Base-by-base conservation (phyloP, 2,888 invertebrate genomes). In the Formica aserva region DNA sequence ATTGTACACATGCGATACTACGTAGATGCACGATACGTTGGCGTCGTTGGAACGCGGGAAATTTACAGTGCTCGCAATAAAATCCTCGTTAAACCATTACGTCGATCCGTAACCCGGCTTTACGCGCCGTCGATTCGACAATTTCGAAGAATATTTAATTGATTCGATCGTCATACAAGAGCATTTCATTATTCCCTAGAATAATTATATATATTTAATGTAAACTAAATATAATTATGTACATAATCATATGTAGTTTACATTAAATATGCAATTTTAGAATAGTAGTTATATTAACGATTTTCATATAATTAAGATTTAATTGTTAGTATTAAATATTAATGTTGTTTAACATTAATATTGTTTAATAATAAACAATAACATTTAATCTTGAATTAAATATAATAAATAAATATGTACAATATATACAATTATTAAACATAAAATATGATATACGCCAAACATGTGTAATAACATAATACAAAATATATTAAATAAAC, bases 1-100 rank as follows among this genome's bases (percentile, higher is more conserved):
- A 38, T 55, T 65, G 32, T 26, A 71, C 72, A 57, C 62, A 72
- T 72, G 77, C 66, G 22, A 65, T 72, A 67, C 29, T 35, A 52
- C n/a, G 26, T 26, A 26, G 1, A 26, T 26, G 48, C 0, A 32
- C 22, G 77, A 32, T 18, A 29, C 60, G 22, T 13, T 55, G 32
- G 80, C 45, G 67, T 66, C 48, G 67, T 60, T 72, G 84, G 66
- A 82, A 57, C 57, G 62, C 45, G 35, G 72, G 26, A 67, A 83
- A 86, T 81, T 86, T 86, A 86, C 72, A 75, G 65, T 29, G 62
- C 63, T 71, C 35, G 85, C 81, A 86, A 86, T 86, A 86, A 86
- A 86, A 86, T 84, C 15, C 82, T 77, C 86, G 82, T 86, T 82
- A 86, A 82, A 48, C 85, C 82, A 74, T 86, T 85, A 82, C 69